phyloP scores from a whole-genome alignment of 1,140 invertebrate genomes.

The Euschistus heros region DNA sequence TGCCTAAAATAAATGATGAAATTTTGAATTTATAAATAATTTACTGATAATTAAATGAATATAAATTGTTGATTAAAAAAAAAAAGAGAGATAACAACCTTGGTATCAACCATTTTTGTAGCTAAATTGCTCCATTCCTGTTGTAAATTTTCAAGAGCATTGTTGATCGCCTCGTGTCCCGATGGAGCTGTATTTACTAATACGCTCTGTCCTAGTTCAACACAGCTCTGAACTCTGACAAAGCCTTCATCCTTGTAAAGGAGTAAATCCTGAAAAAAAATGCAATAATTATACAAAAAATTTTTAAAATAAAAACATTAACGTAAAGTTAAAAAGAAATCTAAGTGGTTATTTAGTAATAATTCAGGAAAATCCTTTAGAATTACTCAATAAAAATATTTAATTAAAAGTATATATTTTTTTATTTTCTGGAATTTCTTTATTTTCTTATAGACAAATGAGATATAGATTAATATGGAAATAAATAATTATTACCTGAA shows the following conservation, averaged over 20 bases:
- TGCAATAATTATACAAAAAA: no score
- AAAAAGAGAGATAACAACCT: constrained; percentile 35
- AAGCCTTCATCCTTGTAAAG: constrained; percentile 85
- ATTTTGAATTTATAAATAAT: background rate
- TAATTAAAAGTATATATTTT: no score
- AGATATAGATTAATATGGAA: constrained; percentile 16
- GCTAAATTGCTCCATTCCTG: constrained; percentile 80
- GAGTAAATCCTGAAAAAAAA: constrained; percentile 57
- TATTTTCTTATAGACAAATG: background rate
- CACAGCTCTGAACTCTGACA: constrained; percentile 68
- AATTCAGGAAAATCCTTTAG: no score
- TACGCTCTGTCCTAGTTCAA: constrained; percentile 84
- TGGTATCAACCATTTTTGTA: constrained; percentile 80
- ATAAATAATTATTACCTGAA: constrained; percentile 37
- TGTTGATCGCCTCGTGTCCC: constrained; percentile 78
- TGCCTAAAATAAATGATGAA: constrained; percentile 34
- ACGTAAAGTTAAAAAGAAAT: no score
- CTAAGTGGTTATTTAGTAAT: no score
- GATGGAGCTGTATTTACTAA: constrained; percentile 80
- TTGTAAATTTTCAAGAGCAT: constrained; percentile 69
- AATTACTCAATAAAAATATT: no score
- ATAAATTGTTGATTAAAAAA: background rate
- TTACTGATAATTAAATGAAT: background rate
- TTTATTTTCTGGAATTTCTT: no score
- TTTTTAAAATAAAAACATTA: no score